phyloP scores from a whole-genome alignment of 1,140 invertebrate genomes.

The Drosophila teissieri region DNA sequence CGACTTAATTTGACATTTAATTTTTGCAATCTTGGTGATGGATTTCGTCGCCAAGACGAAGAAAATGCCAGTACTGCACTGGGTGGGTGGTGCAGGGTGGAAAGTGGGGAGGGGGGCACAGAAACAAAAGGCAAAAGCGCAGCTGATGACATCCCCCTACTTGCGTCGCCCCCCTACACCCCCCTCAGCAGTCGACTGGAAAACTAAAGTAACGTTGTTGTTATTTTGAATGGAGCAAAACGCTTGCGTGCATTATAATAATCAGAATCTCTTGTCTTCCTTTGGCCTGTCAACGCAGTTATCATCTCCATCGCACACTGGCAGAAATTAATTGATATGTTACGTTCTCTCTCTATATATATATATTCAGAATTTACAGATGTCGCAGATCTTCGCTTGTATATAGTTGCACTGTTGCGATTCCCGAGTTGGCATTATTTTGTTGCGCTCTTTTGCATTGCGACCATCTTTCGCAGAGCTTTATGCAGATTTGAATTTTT shows the following conservation, averaged over 20 bases:
- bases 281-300: slow-evolving; percentile 18
- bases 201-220: slow-evolving; percentile 31
- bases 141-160: slow-evolving; percentile 19
- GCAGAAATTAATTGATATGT: background rate
- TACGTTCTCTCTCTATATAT: too few relatives aligned
- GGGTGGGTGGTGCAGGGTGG: background rate
- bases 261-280: slow-evolving; percentile 38
- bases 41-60: slow-evolving; percentile 2
- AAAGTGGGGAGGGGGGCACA: slow-evolving; percentile 1
- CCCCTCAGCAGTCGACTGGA: background rate
- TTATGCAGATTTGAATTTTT: slow-evolving; percentile 43
- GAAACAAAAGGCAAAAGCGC: slow-evolving; percentile 46
- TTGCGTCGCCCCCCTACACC: background rate
- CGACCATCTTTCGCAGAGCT: slow-evolving; percentile 12
- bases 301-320: slow-evolving; percentile 28
- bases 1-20: slow-evolving; percentile 1
- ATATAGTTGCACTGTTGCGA: too few relatives aligned
- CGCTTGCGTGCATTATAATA: slow-evolving; percentile 59
- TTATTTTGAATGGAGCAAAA: slow-evolving; percentile 39
- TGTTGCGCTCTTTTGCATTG: slow-evolving; percentile 9
- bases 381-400: too few relatives aligned
- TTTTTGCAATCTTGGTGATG: background rate
- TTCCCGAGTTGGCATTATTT: too few relatives aligned
- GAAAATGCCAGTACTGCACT: background rate
- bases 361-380: too few relatives aligned